Evolutionary conservation across 2,113 vertebrate species (phyloP), one percentile per base, ranked within the genome.

Genomic region (Pygoscelis adeliae): DNA sequence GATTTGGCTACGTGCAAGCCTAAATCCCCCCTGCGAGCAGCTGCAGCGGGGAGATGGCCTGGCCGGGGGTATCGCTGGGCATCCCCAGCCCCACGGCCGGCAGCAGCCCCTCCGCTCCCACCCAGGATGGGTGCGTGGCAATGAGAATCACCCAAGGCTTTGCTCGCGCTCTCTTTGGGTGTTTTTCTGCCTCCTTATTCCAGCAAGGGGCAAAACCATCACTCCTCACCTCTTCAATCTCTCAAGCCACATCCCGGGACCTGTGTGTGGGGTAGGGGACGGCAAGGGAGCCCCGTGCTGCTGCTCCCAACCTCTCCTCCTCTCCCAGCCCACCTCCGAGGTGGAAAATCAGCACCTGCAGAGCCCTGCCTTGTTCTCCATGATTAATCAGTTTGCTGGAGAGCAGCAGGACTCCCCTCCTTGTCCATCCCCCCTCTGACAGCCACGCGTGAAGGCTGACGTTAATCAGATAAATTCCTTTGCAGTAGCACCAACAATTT

Each of bases 391-490:
- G 70, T 65, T 42, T 46, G 69, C 70, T 71, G 47, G 77, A 73
- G 78, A 96, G 94, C 86, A 93, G 87, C 78, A 87, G 77, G 88
- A 91, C 71, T 52, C 47, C 40, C 71, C 27, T 62, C 58, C 71
- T 86, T 59, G 76, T 90, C 89, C 91, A 59, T 66, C 70, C 67
- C 59, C 71, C 58, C 22, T 36, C 34, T 72, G 15, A 95, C 81
- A 91, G 84, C 87, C 92, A 79, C 66, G n/a, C 85, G 91, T 70
- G 85, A 95, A 91, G 83, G 93, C 83, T 97, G 93, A 88, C 70
- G 76, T 95, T 98, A 97, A 98, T 97, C 97, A 97, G 97, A 97
- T 91, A 97, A 97, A 98, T 96, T 97, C 96, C 93, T 97, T 76
- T 6, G 80, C 96, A 77, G 88, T 36, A 81, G 52, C 97, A 98